Evolutionary conservation across 2,888 invertebrate genomes (phyloP).

Genomic region (Dicycla oo): DNA sequence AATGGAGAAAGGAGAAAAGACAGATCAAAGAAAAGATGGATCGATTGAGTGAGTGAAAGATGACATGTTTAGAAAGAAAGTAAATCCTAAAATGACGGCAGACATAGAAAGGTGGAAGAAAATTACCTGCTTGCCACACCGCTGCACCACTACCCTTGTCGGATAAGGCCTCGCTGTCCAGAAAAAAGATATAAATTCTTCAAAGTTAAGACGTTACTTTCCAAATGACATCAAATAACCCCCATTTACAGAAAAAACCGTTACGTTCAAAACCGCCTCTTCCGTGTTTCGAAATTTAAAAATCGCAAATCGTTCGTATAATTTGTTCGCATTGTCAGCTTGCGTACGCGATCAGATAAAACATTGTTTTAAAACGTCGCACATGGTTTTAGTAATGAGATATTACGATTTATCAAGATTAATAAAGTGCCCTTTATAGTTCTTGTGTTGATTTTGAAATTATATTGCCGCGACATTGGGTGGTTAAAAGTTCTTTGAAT

Average conservation of each 20-base stretch:
- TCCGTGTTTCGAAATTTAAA: constrained; percentile 71
- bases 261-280: constrained; percentile 68
- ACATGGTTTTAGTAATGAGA: constrained; percentile 62
- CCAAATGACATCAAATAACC: constrained; percentile 36
- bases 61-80: neutral
- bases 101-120: neutral
- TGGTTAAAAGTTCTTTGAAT: neutral
- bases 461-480: constrained; percentile 18
- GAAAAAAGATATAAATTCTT: neutral
- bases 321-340: constrained; percentile 79
- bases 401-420: constrained; percentile 63
- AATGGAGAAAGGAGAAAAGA: neutral
- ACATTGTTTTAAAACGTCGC: constrained; percentile 60
- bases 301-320: constrained; percentile 66
- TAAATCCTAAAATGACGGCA: neutral
- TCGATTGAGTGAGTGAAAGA: neutral
- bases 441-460: constrained; percentile 58
- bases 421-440: constrained; percentile 56
- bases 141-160: neutral
- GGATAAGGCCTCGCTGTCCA: neutral
- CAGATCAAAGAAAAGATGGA: neutral
- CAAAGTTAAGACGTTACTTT: constrained; percentile 27
- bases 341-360: constrained; percentile 71
- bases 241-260: constrained; percentile 51
- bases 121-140: neutral